Evolutionary conservation across 2,888 invertebrate genomes (phyloP).

Genomic region (Eilema depressum): DNA sequence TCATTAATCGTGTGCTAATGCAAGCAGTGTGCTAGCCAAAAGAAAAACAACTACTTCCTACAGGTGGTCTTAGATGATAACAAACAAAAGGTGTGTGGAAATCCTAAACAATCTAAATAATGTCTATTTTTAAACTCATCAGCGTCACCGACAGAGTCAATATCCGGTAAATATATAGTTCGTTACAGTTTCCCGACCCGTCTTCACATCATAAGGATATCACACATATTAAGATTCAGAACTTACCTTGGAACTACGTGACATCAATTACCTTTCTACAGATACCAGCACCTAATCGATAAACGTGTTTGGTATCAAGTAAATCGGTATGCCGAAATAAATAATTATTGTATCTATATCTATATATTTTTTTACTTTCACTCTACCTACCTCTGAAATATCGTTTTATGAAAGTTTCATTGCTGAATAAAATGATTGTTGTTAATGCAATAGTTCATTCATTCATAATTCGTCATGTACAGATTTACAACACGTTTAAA

Average conservation of each 20-base stretch:
- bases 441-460: not conserved
- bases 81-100: not conserved
- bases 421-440: not conserved
- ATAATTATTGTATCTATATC: too few species aligned
- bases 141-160: not conserved
- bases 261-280: not conserved
- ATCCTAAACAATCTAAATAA: not conserved
- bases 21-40: not conserved
- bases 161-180: not conserved
- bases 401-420: not conserved
- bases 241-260: not conserved
- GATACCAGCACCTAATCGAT: not conserved
- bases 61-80: too few species aligned
- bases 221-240: not conserved
- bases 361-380: too few species aligned
- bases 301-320: not conserved
- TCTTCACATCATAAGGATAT: not conserved
- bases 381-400: too few species aligned
- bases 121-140: not conserved
- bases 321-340: not conserved
- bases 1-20: not conserved
- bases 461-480: too few species aligned
- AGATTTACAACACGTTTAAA: not conserved
- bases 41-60: not conserved
- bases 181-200: not conserved